Conservation (phyloP, 2,113 vertebrate species). For the Helogale parvula region DNA sequence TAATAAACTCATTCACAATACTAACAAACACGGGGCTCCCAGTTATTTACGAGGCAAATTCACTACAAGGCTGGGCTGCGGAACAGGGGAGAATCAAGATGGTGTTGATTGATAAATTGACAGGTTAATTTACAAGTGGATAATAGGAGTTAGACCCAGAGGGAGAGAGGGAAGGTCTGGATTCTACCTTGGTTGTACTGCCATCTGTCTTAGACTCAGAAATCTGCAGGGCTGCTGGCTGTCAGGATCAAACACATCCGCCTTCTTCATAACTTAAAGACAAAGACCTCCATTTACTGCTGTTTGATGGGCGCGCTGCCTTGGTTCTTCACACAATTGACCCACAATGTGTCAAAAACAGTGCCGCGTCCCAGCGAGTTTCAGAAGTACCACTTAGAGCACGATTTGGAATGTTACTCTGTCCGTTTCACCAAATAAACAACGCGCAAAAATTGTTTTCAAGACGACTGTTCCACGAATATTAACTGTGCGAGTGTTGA, state of each 20-base stretch:
- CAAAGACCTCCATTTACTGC: slow-evolving; percentile 77
- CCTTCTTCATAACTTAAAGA: slow-evolving; percentile 60
- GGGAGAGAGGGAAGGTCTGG: slow-evolving; percentile 84
- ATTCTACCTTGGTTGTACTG: slow-evolving; percentile 96
- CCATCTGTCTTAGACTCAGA: slow-evolving; percentile 95
- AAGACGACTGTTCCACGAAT: slow-evolving; percentile 35
- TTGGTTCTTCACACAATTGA: slow-evolving; percentile 6
- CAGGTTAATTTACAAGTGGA: slow-evolving; percentile 99
- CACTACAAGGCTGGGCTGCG: slow-evolving; percentile 89
- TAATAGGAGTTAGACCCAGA: slow-evolving; percentile 96
- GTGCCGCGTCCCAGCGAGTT: neutral
- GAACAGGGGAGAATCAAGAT: slow-evolving; percentile 97
- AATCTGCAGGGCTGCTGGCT: slow-evolving; percentile 87
- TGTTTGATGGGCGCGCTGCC: slow-evolving; percentile 22
- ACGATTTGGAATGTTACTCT: neutral
- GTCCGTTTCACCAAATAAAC: slow-evolving; percentile 33
- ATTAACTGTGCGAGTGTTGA: neutral
- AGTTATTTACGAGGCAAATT: slow-evolving; percentile 96
- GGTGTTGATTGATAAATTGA: slow-evolving; percentile 99
- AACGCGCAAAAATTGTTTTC: slow-evolving; percentile 25
- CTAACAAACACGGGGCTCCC: slow-evolving; percentile 95
- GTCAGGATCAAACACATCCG: slow-evolving; percentile 47
- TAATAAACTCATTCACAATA: slow-evolving; percentile 99
- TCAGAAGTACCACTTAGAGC: slow-evolving; percentile 16
- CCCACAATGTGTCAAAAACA: slow-evolving; percentile 27